Evolutionary conservation across 2,797 vertebrate species (phyloP).

Genomic region (Hydrolagus colliei): DNA sequence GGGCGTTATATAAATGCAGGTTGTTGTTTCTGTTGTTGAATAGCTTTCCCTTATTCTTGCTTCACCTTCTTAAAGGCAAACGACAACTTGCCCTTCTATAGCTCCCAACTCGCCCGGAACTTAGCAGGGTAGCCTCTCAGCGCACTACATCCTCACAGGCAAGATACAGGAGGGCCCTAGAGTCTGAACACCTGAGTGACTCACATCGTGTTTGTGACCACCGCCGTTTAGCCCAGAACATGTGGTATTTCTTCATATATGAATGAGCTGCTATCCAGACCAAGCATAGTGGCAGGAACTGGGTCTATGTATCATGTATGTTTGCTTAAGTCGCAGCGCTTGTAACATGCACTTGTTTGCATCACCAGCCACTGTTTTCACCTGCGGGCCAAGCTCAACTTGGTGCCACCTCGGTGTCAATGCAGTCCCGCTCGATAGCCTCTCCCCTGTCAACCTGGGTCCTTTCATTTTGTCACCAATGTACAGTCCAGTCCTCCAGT

Average conservation of each 20-base stretch:
- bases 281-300: neutral
- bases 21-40: neutral
- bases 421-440: constrained; percentile 28
- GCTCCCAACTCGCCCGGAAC: too few species aligned
- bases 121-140: too few species aligned
- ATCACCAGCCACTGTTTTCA: constrained; percentile 29
- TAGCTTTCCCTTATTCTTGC: neutral
- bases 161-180: neutral
- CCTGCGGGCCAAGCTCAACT: constrained; percentile 24
- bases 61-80: neutral
- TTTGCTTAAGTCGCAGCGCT: neutral
- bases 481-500: constrained; percentile 17
- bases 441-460: constrained; percentile 26
- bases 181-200: neutral
- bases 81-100: neutral
- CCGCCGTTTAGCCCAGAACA: neutral
- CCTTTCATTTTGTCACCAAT: constrained; percentile 31
- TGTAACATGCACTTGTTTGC: constrained; percentile 29
- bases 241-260: neutral
- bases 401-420: constrained; percentile 26
- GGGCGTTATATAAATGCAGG: too few species aligned
- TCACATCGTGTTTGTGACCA: neutral
- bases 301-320: neutral
- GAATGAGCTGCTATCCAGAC: neutral
- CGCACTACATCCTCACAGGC: too few species aligned